These are phyloP conservation scores for Pentalonia nigronervosa DNA, from an alignment of 1,140 invertebrate species.

Conservation along the genomic window DNA sequence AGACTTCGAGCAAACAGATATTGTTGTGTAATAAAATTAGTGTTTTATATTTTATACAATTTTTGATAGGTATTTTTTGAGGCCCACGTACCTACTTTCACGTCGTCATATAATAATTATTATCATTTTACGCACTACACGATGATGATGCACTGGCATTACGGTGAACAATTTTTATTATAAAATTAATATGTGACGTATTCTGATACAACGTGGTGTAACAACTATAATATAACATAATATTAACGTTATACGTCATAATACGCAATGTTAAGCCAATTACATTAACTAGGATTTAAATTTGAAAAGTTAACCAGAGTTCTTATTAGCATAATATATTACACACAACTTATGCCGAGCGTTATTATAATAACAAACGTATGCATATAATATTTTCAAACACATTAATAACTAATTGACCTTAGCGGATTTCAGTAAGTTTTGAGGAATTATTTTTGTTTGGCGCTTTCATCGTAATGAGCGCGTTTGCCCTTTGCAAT, in stretches of 20 bases:
- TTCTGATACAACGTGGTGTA: not conserved
- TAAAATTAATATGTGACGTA: not conserved
- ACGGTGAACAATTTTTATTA: not conserved
- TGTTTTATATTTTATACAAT: not conserved
- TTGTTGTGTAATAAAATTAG: not conserved
- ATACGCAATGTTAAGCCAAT: conserved; percentile 3
- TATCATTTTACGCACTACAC: not conserved
- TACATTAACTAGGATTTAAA: conserved; percentile 15
- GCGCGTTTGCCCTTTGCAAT: not conserved
- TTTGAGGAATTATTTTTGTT: not conserved
- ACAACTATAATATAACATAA: not conserved
- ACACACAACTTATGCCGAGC: not conserved
- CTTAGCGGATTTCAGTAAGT: not conserved
- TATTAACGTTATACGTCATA: not conserved
- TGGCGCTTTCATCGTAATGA: not conserved
- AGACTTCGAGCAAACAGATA: not conserved
- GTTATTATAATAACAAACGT: not conserved
- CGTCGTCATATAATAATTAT: not conserved
- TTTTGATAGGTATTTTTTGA: not conserved
- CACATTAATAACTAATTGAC: conserved; percentile 18
- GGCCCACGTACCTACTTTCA: not conserved
- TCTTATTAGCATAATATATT: conserved; percentile 12
- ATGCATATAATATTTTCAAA: conserved; percentile 19
- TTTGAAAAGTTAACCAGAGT: not conserved
- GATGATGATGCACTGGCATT: not conserved